Conservation (phyloP, 1,140 invertebrate species). For the Cryptotermes secundus region DNA sequence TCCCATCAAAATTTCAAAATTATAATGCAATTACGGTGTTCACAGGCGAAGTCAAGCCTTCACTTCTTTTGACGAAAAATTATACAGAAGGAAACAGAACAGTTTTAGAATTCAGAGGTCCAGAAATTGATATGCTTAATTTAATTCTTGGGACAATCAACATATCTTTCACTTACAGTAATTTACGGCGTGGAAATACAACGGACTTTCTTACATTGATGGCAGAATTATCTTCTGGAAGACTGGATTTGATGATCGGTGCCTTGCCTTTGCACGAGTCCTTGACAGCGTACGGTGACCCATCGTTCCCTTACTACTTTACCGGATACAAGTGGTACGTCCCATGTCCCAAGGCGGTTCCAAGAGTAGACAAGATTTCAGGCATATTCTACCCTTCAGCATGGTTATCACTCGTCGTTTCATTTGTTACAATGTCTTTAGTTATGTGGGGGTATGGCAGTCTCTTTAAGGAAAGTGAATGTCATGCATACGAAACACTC, state of each 20-base stretch:
- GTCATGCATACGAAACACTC: background rate
- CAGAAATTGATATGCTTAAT: background rate
- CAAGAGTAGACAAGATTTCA: background rate
- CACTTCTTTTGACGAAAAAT: background rate
- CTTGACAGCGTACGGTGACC: background rate
- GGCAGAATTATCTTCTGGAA: background rate
- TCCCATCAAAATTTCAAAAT: background rate
- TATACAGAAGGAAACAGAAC: background rate
- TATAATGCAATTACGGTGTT: background rate
- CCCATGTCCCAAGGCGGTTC: background rate
- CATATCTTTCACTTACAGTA: background rate
- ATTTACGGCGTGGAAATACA: background rate
- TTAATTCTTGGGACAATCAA: background rate
- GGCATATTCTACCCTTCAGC: background rate
- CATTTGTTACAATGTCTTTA: background rate
- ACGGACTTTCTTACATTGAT: background rate
- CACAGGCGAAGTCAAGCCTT: background rate
- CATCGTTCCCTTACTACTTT: background rate
- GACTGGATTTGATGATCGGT: background rate
- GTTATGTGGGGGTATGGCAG: background rate
- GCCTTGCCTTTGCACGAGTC: background rate
- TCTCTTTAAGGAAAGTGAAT: background rate
- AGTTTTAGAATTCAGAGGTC: background rate
- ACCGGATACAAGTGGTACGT: background rate
- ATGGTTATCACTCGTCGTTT: background rate